A percentile compares a stretch with the other conserved stretches of the same genome.
Evolutionary conservation across 2,888 invertebrate genomes (phyloP).

Genomic region (Athalia cordata): DNA sequence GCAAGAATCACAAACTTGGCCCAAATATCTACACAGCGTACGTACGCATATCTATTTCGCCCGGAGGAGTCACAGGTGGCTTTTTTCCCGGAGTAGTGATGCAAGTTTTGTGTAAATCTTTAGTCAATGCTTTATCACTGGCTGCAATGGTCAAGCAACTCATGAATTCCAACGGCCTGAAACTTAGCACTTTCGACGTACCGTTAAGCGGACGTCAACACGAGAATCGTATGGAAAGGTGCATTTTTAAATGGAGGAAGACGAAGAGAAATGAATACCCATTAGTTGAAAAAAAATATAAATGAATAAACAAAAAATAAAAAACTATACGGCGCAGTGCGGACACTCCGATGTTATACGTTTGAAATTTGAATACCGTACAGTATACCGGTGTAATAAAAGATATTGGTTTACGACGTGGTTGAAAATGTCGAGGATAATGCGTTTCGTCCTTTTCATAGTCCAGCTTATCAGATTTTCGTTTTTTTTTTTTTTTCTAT

Average conservation of each 20-base stretch:
- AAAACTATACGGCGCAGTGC: no score
- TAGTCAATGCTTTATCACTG: constrained; percentile 15
- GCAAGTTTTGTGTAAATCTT: constrained; percentile 46
- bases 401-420: not conserved
- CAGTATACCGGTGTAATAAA: not conserved
- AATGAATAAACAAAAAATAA: no score
- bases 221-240: constrained; percentile 19
- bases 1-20: constrained; percentile 34
- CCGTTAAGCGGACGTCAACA: constrained; percentile 41
- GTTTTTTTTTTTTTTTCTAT: no score
- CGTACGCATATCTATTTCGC: no score
- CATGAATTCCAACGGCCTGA: constrained; percentile 44
- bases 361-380: constrained; percentile 8
- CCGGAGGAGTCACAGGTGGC: constrained; percentile 28
- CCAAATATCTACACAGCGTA: not conserved
- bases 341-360: not conserved
- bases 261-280: not conserved
- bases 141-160: not conserved
- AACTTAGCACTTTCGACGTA: constrained; percentile 45
- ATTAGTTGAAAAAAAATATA: no score
- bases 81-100: constrained; percentile 17
- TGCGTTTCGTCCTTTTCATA: no score
- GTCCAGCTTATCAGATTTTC: no score
- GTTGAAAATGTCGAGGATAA: no score
- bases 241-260: not conserved